A percentile compares a stretch with the other conserved stretches of the same genome.
Evolutionary conservation across 2,113 vertebrate genomes (phyloP).

Genomic region (human): GRCh38 chr19:33691501-33692000

Average conservation of each 20-base stretch:
- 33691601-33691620: constrained; percentile 90
- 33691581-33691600: constrained; percentile 91
- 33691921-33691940: fast-evolving
- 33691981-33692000: background rate
- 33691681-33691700: constrained; percentile 81
- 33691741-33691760: constrained; percentile 62
- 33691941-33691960: background rate
- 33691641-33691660: constrained; percentile 87
- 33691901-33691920: background rate
- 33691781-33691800: background rate
- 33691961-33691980: background rate
- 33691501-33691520: constrained; percentile 85
- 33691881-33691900: background rate
- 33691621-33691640: constrained; percentile 88
- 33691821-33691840: background rate
- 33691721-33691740: constrained; percentile 59
- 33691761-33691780: background rate
- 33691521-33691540: constrained; percentile 87
- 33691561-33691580: constrained; percentile 93
- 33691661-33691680: constrained; percentile 89
- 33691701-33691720: constrained; percentile 57
- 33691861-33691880: constrained; percentile 21
- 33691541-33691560: constrained; percentile 91
- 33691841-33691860: background rate
- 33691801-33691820: constrained; percentile 2